Evolutionary conservation across 2,113 vertebrate genomes (phyloP), one percentile per base, ranked within the genome.

Genomic region (Bos indicus): DNA sequence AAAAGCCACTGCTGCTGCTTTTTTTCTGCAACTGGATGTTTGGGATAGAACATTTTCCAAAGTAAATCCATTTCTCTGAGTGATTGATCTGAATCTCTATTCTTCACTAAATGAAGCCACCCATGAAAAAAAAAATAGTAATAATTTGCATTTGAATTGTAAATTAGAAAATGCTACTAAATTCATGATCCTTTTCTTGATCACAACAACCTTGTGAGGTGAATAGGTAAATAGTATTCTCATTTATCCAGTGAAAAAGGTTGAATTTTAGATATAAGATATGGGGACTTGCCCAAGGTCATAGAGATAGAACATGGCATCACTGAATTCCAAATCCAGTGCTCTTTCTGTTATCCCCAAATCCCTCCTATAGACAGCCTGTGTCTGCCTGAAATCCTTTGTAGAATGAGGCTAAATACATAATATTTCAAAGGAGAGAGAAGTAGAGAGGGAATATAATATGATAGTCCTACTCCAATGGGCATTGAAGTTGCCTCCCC

Each of bases 11-110:
- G 91, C 95, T 94, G 56, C 15, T 88, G 52, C 26, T 74, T 88
- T 92, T 89, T 71, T 14, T 77, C 77, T 90, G 82, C 83, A 95
- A 97, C 80, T 95, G 64, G 83, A 84, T 59, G n/a, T 91, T 94
- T 77, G 67, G 46, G 26, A 71, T 40, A 84, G 54, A 89, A 78
- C 0, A 15, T 82, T 96, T 94, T 90, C 92, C 64, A 92, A 90
- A 95, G n/a, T 62, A 87, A 96, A 92, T 77, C 74, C 36, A 12
- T 33, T 83, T 13, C 21, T 77, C 62, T 90, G 25, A 77, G 52
- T 88, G 89, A 67, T 67, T 88, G 6, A 74, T 91, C 40, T 93
- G 62, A 93, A 93, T 84, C 36, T 91, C 80, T 90, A n/a, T 83
- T 95, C 26, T 52, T 83, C 21, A 64, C 57, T 91, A 91, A 96